Conservation (phyloP, 2,113 vertebrate genomes). For the Tachysurus fulvidraco region DNA sequence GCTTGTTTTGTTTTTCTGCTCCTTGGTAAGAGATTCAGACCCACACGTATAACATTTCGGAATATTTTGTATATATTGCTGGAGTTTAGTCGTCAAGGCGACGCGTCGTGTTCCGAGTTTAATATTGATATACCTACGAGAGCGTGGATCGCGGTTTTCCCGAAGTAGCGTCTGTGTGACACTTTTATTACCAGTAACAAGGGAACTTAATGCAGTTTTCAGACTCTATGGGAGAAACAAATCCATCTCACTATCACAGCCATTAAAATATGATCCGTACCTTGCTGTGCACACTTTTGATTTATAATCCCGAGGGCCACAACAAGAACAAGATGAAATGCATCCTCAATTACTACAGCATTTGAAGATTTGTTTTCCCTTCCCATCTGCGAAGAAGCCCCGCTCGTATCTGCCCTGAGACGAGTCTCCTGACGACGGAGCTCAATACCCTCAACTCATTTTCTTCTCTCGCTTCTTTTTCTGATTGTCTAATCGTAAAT, state of each 20-base stretch:
- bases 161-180: conserved; percentile 20
- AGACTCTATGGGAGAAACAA: conserved; percentile 30
- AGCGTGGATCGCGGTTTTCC: conserved; percentile 1
- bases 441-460: conserved; percentile 50
- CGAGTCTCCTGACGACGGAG: conserved; percentile 24
- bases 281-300: conserved; percentile 16
- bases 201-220: conserved; percentile 37
- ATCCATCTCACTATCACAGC: conserved; percentile 27
- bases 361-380: conserved; percentile 31
- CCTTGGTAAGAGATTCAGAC: background rate
- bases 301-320: conserved; percentile 11
- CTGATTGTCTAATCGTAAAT: conserved; percentile 34
- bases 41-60: background rate
- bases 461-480: conserved; percentile 44
- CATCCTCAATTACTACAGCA: conserved; percentile 24
- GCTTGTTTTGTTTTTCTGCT: no score
- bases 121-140: conserved; percentile 27
- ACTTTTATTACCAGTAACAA: conserved; percentile 44
- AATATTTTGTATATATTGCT: background rate
- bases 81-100: background rate
- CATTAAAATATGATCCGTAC: conserved; percentile 40
- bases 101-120: conserved; percentile 31
- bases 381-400: conserved; percentile 12
- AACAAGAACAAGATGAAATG: conserved; percentile 25
- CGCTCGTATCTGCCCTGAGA: conserved; percentile 25